Base-by-base conservation (phyloP, 1,140 invertebrate genomes). In the Phymastichus coffea region DNA sequence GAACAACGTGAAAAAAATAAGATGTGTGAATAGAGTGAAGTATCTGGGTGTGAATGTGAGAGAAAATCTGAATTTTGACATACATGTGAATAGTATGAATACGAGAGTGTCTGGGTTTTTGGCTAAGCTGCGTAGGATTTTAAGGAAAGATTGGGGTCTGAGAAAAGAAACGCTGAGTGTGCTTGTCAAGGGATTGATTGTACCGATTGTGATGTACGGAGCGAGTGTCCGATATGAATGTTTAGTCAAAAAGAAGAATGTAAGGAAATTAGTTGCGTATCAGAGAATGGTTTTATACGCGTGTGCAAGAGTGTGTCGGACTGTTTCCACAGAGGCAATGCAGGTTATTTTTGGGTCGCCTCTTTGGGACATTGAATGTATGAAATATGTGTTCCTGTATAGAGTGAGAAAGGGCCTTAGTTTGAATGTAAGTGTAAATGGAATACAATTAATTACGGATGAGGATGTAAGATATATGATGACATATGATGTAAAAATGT, bases 21-120 rank as follows among this genome's bases (percentile, higher is more conserved):
- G 35, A 43, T 62, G 35, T 53, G 60, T 44, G n/a, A 23, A 8
- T 1, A 26, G 23, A 4, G 57, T 63, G 1, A 64, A 55, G 25
- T 69, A 69, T 38, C 43, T 69, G 0, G 67, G 67, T 2, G 56
- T 66, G 3, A n/a, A 23, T 4, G 26, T 67, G 14, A 55, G 33
- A 12, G 63, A 61, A 28, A 10, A 61, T 22, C 46, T 66, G 54
- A 59, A 38, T 8, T 65, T 67, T 49, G 40, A 20, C 3, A 9
- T 30, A 4, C 65, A 67, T 46, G 17, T 67, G 17, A 19, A 40
- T 1, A 10, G 35, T 12, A n/a, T 63, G 22, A 52, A 30, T 23
- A 1, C 12, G 0, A 54, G 20, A 33, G 22, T 35, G 3, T 3
- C 14, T 1, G 30, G 22, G 2, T 17, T 23, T 8, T 28, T 57